A percentile compares a stretch with the other conserved stretches of the same genome.
These are phyloP conservation scores for Chloromyia formosa DNA, from an alignment of 2,888 invertebrate species.

Conservation along the genomic window DNA sequence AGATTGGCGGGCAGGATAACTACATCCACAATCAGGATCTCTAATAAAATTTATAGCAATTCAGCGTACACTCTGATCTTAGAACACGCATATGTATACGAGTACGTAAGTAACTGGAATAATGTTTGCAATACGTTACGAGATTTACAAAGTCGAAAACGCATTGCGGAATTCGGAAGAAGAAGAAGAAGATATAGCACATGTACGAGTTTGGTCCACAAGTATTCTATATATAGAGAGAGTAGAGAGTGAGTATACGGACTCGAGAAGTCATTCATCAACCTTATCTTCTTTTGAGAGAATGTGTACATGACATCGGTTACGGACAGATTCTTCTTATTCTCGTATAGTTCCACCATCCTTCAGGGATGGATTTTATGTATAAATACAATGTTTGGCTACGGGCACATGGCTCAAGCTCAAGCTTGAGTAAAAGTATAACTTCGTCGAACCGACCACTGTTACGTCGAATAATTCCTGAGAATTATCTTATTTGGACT, in stretches of 20 bases:
- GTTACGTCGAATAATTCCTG: background rate
- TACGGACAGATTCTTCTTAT: constrained; percentile 40
- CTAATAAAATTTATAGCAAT: constrained; percentile 17
- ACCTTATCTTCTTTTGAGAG: constrained; percentile 43
- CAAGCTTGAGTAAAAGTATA: too few relatives aligned
- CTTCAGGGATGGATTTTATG: background rate
- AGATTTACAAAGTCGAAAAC: constrained; percentile 4
- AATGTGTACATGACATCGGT: constrained; percentile 39
- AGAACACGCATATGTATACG: too few relatives aligned
- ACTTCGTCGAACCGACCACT: background rate
- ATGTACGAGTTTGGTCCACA: background rate
- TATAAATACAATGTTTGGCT: background rate
- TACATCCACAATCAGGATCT: constrained; percentile 2
- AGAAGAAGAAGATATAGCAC: constrained; percentile 16
- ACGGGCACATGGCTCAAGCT: too few relatives aligned
- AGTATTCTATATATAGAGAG: background rate
- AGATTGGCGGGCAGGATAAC: too few relatives aligned
- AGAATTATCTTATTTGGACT: background rate
- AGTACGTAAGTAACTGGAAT: too few relatives aligned
- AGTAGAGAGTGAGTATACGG: background rate
- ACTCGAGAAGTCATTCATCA: constrained; percentile 45
- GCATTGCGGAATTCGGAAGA: constrained; percentile 35
- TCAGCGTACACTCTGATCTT: constrained; percentile 6
- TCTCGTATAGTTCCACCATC: background rate
- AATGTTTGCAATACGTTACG: constrained; percentile 1